phyloP scores from a whole-genome alignment of 2,797 vertebrate genomes.

The Alcedo quadribrachys region DNA sequence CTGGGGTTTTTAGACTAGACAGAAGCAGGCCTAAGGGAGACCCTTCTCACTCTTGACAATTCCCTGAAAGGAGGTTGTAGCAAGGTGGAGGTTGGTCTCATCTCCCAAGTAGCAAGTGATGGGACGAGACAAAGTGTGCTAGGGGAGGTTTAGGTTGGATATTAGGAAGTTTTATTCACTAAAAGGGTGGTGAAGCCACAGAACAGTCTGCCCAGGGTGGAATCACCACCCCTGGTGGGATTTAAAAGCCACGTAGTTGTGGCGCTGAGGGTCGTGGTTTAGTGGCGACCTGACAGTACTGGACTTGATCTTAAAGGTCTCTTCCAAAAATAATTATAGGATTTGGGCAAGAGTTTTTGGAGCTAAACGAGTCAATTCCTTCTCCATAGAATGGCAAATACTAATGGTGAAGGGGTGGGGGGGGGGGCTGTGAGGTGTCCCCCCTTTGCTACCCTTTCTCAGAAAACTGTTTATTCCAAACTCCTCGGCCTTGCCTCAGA shows the following conservation, averaged over 20 bases:
- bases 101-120: not conserved
- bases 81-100: not conserved
- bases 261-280: not conserved
- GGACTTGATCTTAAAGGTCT: not conserved
- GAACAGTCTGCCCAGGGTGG: not conserved
- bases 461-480: not conserved
- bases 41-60: not conserved
- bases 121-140: not conserved
- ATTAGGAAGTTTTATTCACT: not conserved
- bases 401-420: not conserved
- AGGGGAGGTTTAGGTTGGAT: not conserved
- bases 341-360: not conserved
- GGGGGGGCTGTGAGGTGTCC: not conserved
- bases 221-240: not conserved
- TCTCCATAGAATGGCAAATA: not conserved
- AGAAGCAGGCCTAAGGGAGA: not conserved
- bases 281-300: not conserved
- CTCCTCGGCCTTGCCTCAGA: conserved; percentile 27
- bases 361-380: not conserved
- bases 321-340: not conserved
- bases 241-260: not conserved
- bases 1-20: not conserved
- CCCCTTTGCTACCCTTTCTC: accelerated
- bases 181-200: not conserved
- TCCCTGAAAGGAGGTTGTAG: not conserved